phyloP scores from a whole-genome alignment of 2,888 invertebrate genomes.

The Drosophila peninsularis region DNA sequence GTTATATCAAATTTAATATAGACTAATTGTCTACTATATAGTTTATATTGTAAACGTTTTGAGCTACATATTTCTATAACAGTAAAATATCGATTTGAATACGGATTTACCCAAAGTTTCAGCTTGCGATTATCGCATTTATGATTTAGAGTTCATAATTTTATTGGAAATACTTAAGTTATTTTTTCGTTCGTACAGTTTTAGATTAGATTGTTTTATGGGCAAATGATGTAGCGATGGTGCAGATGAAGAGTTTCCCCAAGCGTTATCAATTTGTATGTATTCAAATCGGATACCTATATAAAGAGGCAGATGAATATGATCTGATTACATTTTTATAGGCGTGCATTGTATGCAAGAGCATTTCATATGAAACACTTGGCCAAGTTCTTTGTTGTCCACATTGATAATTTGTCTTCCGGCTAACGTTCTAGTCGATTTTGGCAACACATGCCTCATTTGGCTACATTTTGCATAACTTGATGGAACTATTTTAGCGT shows the following conservation, averaged over 20 bases:
- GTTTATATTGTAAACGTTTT: too few relatives aligned
- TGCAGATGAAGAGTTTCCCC: background rate
- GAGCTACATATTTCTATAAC: too few relatives aligned
- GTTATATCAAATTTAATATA: background rate
- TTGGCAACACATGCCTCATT: slow-evolving; percentile 50
- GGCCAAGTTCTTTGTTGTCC: background rate
- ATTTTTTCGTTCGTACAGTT: too few relatives aligned
- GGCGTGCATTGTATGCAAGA: background rate
- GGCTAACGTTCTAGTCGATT: slow-evolving; percentile 2
- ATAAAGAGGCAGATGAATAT: background rate
- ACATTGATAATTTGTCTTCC: slow-evolving; percentile 19
- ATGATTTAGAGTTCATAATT: background rate
- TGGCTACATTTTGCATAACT: slow-evolving; percentile 60
- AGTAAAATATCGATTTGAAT: too few relatives aligned
- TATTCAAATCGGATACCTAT: background rate
- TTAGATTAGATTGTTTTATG: background rate
- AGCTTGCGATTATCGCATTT: too few relatives aligned
- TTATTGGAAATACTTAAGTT: too few relatives aligned
- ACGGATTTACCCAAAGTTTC: too few relatives aligned
- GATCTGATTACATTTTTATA: background rate
- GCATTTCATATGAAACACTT: background rate
- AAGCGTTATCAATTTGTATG: background rate
- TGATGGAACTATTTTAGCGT: slow-evolving; percentile 59
- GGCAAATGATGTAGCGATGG: background rate
- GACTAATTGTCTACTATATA: too few relatives aligned